Percentiles rank a stretch among this genome's conserved stretches.
Conservation (phyloP, 2,797 vertebrate genomes). For the Phrynocephalus forsythii region DNA sequence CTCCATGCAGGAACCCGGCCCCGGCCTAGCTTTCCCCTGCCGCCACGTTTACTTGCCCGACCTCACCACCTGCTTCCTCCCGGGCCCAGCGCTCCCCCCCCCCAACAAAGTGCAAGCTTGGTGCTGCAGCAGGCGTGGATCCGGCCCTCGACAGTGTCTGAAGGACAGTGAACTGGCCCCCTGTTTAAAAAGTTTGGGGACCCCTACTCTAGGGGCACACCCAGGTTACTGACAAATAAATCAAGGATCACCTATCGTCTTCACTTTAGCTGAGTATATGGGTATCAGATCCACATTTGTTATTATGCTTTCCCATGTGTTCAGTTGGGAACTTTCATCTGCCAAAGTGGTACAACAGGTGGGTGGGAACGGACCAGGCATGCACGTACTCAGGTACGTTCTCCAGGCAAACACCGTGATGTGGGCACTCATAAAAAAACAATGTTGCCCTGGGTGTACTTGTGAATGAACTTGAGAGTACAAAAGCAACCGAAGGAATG, state of each 20-base stretch:
- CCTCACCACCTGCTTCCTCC: too few relatives aligned
- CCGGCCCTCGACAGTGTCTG: too few relatives aligned
- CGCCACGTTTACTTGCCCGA: too few relatives aligned
- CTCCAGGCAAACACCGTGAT: background rate
- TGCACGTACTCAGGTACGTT: background rate
- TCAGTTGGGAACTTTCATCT: background rate
- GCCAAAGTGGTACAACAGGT: background rate
- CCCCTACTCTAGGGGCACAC: background rate
- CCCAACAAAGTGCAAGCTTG: too few relatives aligned
- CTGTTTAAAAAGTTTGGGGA: too few relatives aligned
- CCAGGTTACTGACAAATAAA: background rate
- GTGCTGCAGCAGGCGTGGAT: too few relatives aligned
- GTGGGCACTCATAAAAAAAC: background rate
- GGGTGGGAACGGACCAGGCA: background rate
- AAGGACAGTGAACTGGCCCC: too few relatives aligned
- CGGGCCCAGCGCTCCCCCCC: too few relatives aligned
- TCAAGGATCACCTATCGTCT: background rate
- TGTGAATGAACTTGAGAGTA: background rate
- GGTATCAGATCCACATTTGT: background rate
- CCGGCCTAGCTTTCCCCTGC: too few relatives aligned
- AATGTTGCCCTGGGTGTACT: background rate
- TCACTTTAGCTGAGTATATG: background rate
- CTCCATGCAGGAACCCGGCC: too few relatives aligned
- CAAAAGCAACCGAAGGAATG: conserved; percentile 10
- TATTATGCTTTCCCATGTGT: background rate